Percentiles rank a stretch among this genome's conserved stretches.
Conservation (phyloP, 2,113 vertebrate genomes). For the Pseudolaguvia tuberculata region DNA sequence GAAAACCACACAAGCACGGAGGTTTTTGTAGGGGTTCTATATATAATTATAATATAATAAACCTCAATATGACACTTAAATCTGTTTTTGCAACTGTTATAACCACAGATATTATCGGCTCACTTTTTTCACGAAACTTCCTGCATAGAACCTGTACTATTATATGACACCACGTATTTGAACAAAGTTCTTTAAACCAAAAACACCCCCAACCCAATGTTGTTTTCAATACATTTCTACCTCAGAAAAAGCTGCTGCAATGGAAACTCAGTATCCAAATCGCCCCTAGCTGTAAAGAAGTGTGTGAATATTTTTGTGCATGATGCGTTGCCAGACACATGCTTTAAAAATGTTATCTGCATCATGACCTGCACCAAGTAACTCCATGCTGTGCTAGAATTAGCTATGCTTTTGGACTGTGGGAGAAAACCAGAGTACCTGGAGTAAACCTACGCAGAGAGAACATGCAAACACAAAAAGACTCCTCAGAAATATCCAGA, state of each 20-base stretch:
- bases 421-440: no score
- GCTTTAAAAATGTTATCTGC: background rate
- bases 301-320: background rate
- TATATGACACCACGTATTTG: slow-evolving; percentile 23
- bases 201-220: slow-evolving; percentile 4
- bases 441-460: no score
- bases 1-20: no score
- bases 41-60: background rate
- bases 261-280: slow-evolving; percentile 5
- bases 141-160: background rate
- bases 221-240: background rate
- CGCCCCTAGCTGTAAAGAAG: background rate
- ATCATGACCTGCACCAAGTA: background rate
- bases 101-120: background rate
- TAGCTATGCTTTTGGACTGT: background rate
- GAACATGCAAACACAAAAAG: no score
- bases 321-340: background rate
- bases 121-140: background rate
- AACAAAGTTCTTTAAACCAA: slow-evolving; percentile 18
- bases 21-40: no score
- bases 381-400: background rate
- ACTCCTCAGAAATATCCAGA: no score
- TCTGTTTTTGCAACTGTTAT: background rate
- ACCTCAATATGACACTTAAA: no score
- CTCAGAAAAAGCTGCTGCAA: background rate